phyloP scores from a whole-genome alignment of 2,888 invertebrate genomes.

The Lottia gigantea region DNA sequence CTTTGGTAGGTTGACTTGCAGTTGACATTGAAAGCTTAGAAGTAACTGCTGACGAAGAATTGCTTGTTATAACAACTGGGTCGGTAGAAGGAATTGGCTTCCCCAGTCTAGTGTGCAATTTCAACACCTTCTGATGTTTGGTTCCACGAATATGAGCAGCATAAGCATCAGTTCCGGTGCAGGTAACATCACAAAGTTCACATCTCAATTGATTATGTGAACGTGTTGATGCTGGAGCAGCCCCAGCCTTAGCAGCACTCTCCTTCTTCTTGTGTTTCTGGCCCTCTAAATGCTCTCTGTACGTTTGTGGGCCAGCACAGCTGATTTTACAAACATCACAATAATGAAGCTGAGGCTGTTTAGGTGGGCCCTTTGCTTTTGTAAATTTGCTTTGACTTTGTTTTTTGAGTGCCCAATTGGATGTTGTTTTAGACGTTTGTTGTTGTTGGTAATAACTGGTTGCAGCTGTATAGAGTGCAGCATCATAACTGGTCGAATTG shows the following conservation, averaged over 20 bases:
- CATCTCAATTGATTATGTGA: constrained; percentile 83
- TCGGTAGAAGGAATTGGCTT: constrained; percentile 97
- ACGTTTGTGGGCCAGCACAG: constrained; percentile 93
- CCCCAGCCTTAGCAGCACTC: constrained; percentile 78
- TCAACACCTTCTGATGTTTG: constrained; percentile 95
- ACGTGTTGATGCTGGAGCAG: constrained; percentile 48
- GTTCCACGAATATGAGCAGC: constrained; percentile 97
- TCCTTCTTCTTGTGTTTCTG: constrained; percentile 99
- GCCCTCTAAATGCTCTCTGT: constrained; percentile 96
- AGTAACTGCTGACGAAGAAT: constrained; percentile 40
- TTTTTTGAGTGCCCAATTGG: constrained; percentile 74
- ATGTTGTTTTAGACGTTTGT: constrained; percentile 72
- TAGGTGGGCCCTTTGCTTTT: constrained; percentile 70
- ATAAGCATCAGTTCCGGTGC: constrained; percentile 98
- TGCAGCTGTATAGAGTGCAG: constrained; percentile 94
- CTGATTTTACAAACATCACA: constrained; percentile 99
- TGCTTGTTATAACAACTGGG: constrained; percentile 81
- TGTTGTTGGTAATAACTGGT: constrained; percentile 91
- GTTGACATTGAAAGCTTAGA: constrained; percentile 32
- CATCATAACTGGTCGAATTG: constrained; percentile 81
- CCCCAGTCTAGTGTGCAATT: constrained; percentile 94
- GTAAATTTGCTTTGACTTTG: constrained; percentile 40
- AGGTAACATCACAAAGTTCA: constrained; percentile 97
- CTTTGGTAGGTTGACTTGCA: constrained; percentile 18
- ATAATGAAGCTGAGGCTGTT: constrained; percentile 79